Evolutionary conservation across 2,113 vertebrate genomes (phyloP).

Genomic region (Penelope pileata): DNA sequence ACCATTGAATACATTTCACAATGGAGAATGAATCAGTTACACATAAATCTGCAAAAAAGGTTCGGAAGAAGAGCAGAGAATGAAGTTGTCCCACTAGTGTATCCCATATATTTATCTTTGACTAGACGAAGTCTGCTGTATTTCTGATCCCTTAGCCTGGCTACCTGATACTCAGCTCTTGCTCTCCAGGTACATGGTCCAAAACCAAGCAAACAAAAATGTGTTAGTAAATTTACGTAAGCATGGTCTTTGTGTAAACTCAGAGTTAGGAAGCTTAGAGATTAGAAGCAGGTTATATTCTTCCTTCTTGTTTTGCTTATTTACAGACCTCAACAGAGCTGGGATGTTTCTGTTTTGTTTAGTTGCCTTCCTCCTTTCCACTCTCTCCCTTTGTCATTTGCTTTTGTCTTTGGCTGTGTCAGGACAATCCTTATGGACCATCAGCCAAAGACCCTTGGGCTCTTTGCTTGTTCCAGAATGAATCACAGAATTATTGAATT

Average conservation of each 20-base stretch:
- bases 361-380: not conserved
- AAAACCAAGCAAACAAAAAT: not conserved
- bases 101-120: not conserved
- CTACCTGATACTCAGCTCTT: not conserved
- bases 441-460: not conserved
- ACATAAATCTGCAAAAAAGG: not conserved
- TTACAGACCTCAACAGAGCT: not conserved
- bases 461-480: not conserved
- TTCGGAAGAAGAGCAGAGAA: not conserved
- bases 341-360: not conserved
- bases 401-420: not conserved
- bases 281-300: not conserved
- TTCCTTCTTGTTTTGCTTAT: not conserved
- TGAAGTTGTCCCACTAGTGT: not conserved
- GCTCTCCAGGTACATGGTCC: not conserved
- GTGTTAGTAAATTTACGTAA: not conserved
- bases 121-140: not conserved
- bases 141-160: not conserved
- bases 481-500: not conserved
- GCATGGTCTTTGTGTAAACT: rapidly evolving
- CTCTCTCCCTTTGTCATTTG: not conserved
- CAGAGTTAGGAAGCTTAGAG: not conserved
- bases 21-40: not conserved
- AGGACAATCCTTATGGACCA: not conserved
- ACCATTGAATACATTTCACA: not conserved